phyloP scores from a whole-genome alignment of 2,797 vertebrate genomes.

The Ptychobarbus kaznakovi region DNA sequence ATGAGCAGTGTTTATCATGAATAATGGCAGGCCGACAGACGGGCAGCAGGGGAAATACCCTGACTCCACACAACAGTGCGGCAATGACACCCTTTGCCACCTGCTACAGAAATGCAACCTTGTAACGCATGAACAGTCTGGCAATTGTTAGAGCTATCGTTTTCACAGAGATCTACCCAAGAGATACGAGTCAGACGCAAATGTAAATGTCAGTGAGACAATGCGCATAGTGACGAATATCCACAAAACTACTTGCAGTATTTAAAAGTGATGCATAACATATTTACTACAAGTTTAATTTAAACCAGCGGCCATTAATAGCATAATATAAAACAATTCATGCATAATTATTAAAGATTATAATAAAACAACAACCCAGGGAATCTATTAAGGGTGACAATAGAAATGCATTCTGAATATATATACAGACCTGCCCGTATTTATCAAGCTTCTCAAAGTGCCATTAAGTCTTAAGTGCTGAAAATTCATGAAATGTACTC shows the following conservation, averaged over 20 bases:
- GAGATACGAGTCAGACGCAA: not conserved
- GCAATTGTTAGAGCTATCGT: slow-evolving; percentile 43
- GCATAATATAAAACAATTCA: not conserved
- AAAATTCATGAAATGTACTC: too few species aligned
- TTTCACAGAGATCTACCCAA: slow-evolving; percentile 21
- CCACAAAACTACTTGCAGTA: not conserved
- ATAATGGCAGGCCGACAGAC: slow-evolving; percentile 60
- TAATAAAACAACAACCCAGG: not conserved
- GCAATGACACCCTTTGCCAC: slow-evolving; percentile 52
- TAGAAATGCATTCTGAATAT: not conserved
- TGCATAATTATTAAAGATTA: not conserved
- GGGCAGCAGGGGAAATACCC: slow-evolving; percentile 64
- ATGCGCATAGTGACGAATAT: not conserved
- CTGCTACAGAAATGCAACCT: slow-evolving; percentile 57
- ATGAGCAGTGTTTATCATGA: slow-evolving; percentile 53
- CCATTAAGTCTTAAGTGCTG: too few species aligned
- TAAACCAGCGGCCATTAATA: not conserved
- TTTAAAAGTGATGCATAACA: too few species aligned
- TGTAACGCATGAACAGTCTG: slow-evolving; percentile 40
- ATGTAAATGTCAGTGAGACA: not conserved
- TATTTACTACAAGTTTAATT: not conserved
- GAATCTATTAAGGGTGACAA: not conserved
- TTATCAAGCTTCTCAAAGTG: too few species aligned
- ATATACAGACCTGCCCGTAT: not conserved
- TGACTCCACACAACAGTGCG: slow-evolving; percentile 27